Percentiles rank a stretch among this genome's conserved stretches.
These are phyloP conservation scores for Stichodactyla mertensii DNA, from an alignment of 64 coral and sea anemone genomes.

Conservation along the genomic window DNA sequence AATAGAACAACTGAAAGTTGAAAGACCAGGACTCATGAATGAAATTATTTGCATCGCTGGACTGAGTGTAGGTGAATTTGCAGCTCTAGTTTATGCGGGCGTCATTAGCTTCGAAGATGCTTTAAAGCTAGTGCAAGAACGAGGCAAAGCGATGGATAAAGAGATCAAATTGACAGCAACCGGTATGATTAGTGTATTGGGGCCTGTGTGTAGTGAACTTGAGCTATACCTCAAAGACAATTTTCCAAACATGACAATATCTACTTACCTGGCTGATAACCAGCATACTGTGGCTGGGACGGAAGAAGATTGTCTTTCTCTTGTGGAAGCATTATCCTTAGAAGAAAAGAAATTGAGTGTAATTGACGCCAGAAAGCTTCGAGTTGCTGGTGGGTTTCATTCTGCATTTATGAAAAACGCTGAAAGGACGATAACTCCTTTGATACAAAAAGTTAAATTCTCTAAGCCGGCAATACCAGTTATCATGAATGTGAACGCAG, in stretches of 20 bases:
- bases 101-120: not conserved
- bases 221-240: not conserved
- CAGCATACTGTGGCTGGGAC: not conserved
- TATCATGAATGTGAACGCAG: constrained; percentile 9
- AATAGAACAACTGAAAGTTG: constrained; percentile 1
- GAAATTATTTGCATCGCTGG: not conserved
- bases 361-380: not conserved
- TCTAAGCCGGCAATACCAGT: not conserved
- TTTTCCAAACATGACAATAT: not conserved
- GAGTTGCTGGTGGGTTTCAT: not conserved
- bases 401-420: not conserved
- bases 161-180: not conserved
- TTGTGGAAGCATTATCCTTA: not conserved
- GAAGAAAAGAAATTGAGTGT: not conserved
- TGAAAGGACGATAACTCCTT: not conserved
- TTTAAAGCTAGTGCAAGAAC: not conserved
- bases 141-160: not conserved
- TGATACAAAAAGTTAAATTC: not conserved
- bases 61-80: not conserved
- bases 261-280: not conserved
- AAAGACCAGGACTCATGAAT: not conserved
- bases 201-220: not conserved
- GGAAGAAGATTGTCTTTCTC: constrained; percentile 2
- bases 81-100: constrained; percentile 4
- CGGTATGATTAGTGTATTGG: not conserved